Evolutionary conservation across 2,797 vertebrate species (phyloP).

Genomic region (Antennarius maculatus): DNA sequence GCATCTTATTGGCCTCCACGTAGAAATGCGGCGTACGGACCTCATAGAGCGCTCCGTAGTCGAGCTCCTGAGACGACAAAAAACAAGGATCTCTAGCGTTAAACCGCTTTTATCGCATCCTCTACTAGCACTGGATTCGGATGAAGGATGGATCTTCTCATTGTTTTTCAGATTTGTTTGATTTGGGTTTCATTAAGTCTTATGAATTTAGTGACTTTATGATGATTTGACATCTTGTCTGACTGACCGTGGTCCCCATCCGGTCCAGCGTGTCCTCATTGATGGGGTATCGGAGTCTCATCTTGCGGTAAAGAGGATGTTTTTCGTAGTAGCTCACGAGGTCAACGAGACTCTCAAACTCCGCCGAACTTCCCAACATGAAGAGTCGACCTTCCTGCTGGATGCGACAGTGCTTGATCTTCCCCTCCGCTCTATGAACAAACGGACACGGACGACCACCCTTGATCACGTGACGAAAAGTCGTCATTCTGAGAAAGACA

Average conservation of each 20-base stretch:
- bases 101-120: no score
- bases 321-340: slow-evolving; percentile 96
- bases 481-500: no score
- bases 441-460: not conserved
- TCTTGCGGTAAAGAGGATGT: slow-evolving; percentile 95
- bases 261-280: slow-evolving; percentile 97
- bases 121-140: no score
- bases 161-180: no score
- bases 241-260: slow-evolving; percentile 92
- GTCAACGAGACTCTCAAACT: slow-evolving; percentile 96
- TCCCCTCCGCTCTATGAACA: slow-evolving; percentile 88
- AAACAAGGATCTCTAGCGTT: no score
- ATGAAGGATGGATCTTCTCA: no score
- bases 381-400: slow-evolving; percentile 94
- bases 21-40: slow-evolving; percentile 95
- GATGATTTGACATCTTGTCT: not conserved
- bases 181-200: no score
- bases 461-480: not conserved
- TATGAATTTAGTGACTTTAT: no score
- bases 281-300: slow-evolving; percentile 97
- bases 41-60: slow-evolving; percentile 94
- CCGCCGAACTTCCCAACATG: slow-evolving; percentile 90
- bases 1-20: slow-evolving; percentile 97
- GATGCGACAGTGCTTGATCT: slow-evolving; percentile 97
- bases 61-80: slow-evolving; percentile 84